Percentiles rank a stretch among this genome's conserved stretches.
Evolutionary conservation across 2,113 vertebrate genomes (phyloP).

Genomic region (Eidolon helvum): DNA sequence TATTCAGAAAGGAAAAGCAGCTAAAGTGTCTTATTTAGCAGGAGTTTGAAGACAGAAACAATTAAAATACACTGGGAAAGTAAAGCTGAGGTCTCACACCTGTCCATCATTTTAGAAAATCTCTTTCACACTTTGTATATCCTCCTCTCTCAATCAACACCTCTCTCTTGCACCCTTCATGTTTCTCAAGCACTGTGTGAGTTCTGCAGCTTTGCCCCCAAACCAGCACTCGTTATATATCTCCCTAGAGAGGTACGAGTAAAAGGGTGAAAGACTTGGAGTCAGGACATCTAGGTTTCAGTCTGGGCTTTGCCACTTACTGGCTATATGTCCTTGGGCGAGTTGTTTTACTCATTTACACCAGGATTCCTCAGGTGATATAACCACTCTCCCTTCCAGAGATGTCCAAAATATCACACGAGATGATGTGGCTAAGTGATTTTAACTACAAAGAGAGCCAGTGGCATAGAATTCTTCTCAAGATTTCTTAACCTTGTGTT

Average conservation of each 20-base stretch:
- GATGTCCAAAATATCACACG: not conserved
- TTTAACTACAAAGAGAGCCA: not conserved
- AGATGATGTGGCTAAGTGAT: not conserved
- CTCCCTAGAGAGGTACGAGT: not conserved
- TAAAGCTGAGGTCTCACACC: not conserved
- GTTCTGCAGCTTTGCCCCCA: not conserved
- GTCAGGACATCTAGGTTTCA: not conserved
- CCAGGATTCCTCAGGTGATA: not conserved
- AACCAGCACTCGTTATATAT: not conserved
- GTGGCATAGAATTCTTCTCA: not conserved
- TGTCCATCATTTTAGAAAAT: not conserved
- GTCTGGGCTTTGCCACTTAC: not conserved
- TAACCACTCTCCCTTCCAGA: not conserved
- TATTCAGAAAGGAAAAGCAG: slow-evolving; percentile 37
- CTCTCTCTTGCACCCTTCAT: not conserved
- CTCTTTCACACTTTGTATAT: not conserved
- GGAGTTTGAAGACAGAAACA: slow-evolving; percentile 39
- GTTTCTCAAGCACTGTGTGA: not conserved
- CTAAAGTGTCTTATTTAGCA: not conserved
- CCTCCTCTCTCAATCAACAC: not conserved
- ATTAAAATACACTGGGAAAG: not conserved
- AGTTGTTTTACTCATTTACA: not conserved
- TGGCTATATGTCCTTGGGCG: not conserved
- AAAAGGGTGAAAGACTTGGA: not conserved
- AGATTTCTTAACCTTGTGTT: not conserved